Evolutionary conservation across 1,140 invertebrate species (phyloP).

Genomic region (Cotesia glomerata): DNA sequence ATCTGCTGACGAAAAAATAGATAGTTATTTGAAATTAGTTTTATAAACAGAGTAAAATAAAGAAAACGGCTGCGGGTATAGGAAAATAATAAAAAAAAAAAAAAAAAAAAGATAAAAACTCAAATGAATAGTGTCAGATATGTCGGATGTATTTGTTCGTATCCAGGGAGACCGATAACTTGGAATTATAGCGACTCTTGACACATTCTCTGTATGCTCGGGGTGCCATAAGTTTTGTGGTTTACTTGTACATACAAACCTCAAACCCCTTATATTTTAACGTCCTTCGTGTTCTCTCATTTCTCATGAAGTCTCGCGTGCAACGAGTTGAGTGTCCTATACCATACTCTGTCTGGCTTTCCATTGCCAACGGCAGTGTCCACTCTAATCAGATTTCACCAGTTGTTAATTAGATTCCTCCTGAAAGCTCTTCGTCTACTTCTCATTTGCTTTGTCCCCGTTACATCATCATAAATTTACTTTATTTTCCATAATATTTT

Average conservation of each 20-base stretch:
- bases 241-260: slow-evolving; percentile 8
- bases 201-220: background rate
- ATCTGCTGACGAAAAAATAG: too few relatives aligned
- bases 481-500: background rate
- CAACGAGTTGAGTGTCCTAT: background rate
- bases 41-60: background rate
- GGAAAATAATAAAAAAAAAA: background rate
- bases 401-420: slow-evolving; percentile 19
- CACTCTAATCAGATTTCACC: slow-evolving; percentile 14
- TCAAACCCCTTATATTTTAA: background rate
- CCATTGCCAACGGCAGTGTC: slow-evolving; percentile 5
- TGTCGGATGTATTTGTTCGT: background rate
- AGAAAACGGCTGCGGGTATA: background rate
- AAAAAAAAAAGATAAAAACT: background rate
- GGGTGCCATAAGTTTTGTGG: slow-evolving; percentile 13
- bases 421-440: background rate
- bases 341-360: too few relatives aligned
- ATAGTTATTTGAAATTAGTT: too few relatives aligned
- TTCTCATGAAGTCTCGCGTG: slow-evolving; percentile 11
- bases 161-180: slow-evolving; percentile 11
- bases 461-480: background rate
- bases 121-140: background rate
- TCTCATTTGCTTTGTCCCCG: background rate
- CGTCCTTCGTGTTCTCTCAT: background rate
- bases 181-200: background rate